phyloP scores from a whole-genome alignment of 2,797 vertebrate genomes.

The Pseudotriccus pelzelni region DNA sequence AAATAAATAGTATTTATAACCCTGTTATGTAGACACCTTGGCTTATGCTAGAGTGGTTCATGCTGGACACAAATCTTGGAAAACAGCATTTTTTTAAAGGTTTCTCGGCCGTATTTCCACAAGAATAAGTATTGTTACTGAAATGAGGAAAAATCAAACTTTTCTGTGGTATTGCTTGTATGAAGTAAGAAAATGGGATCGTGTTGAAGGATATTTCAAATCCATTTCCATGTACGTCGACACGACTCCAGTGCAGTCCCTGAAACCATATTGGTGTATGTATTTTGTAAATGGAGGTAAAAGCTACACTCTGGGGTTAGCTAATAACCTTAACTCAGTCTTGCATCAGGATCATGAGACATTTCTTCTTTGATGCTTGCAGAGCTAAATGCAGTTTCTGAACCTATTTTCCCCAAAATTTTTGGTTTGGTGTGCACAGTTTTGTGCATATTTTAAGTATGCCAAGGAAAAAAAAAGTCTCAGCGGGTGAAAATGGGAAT shows the following conservation, averaged over 20 bases:
- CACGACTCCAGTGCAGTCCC: background rate
- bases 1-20: background rate
- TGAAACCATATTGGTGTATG: background rate
- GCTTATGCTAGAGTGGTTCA: background rate
- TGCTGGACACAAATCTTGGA: background rate
- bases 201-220: background rate
- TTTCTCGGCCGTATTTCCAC: background rate
- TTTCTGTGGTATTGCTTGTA: background rate
- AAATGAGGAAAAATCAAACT: background rate
- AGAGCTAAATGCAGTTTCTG: background rate
- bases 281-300: background rate
- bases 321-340: background rate
- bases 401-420: background rate
- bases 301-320: background rate
- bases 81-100: background rate
- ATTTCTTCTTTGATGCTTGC: background rate
- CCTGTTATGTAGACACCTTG: background rate
- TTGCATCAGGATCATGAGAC: background rate
- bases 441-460: background rate
- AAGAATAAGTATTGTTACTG: background rate
- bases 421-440: background rate
- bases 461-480: background rate
- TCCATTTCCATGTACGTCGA: rapidly evolving
- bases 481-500: background rate
- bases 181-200: background rate